Conservation (phyloP, 1,140 invertebrate genomes). For the Papilio helenus region DNA sequence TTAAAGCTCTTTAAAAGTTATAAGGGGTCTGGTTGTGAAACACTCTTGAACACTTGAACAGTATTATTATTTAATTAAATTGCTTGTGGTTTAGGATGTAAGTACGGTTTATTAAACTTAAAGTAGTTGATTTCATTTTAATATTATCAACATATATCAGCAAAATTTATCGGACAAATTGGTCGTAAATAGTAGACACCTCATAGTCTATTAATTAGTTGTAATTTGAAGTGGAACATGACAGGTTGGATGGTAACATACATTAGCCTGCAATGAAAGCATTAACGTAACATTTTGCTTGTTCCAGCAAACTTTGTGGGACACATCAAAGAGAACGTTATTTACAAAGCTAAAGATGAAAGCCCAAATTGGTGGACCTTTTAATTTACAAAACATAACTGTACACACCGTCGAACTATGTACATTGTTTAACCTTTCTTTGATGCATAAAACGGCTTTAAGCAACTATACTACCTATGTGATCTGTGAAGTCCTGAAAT, state of each 20-base stretch:
- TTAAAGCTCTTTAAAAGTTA: background rate
- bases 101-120: background rate
- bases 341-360: slow-evolving; percentile 1
- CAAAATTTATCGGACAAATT: too few relatives aligned
- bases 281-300: background rate
- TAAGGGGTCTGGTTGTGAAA: background rate
- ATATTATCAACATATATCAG: background rate
- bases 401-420: background rate
- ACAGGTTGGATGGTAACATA: background rate
- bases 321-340: slow-evolving; percentile 10
- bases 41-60: background rate
- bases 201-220: too few relatives aligned
- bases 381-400: background rate
- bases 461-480: background rate
- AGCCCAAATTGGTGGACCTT: background rate
- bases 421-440: background rate
- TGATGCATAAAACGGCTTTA: background rate
- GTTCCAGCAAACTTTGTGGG: background rate
- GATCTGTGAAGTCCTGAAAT: background rate
- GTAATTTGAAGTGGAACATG: background rate
- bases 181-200: too few relatives aligned
- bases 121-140: background rate
- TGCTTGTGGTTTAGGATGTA: background rate
- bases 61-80: background rate
- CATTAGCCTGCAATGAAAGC: background rate